Base-by-base conservation (phyloP, 2,113 vertebrate genomes). In the Petromus typicus region DNA sequence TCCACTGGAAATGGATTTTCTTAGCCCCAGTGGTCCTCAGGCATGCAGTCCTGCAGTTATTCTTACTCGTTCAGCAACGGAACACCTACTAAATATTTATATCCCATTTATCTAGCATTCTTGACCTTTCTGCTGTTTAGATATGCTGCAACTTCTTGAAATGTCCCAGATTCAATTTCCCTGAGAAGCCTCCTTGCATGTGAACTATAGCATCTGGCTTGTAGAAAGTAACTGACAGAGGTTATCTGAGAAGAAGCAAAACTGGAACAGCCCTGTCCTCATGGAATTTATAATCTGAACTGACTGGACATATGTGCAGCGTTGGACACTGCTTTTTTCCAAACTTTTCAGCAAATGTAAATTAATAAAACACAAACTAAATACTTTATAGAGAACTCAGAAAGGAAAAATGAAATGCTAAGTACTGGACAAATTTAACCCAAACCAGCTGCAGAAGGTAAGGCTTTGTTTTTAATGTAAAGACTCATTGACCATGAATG, bases 51-150 rank as follows among this genome's bases (percentile, higher is more conserved):
- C 25, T 90, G 91, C 61, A 71, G 89, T 96, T 90, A 57, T n/a
- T 90, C 54, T 96, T 81, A 76, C 32, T 90, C 71, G 40, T 76
- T 93, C 56, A 71, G 71, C 54, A 87, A n/a, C 22, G 54, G 48
- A 93, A 90, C 23, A 69, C 17, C 69, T 95, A 61, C 95, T 97
- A 93, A 97, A 97, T 96, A 97, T 96, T 97, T 89, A 97, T 96
- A 80, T 78, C 63, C 51, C 93, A 95, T 93, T 96, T 93, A 93
- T 81, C 87, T 78, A 84, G 90, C 84, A 30, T 94, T 80, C 93
- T 80, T 89, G 90, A 95, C 87, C 84, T 87, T 75, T 94, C 84
- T 81, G 76, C 80, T 87, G 11, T 73, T 96, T 86, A 84, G 67
- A 90, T 82, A 88, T 51, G 48, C 64, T 64, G 1, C 32, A 63